Conservation (phyloP, 2,797 vertebrate species). For the Babyrousa celebensis region DNA sequence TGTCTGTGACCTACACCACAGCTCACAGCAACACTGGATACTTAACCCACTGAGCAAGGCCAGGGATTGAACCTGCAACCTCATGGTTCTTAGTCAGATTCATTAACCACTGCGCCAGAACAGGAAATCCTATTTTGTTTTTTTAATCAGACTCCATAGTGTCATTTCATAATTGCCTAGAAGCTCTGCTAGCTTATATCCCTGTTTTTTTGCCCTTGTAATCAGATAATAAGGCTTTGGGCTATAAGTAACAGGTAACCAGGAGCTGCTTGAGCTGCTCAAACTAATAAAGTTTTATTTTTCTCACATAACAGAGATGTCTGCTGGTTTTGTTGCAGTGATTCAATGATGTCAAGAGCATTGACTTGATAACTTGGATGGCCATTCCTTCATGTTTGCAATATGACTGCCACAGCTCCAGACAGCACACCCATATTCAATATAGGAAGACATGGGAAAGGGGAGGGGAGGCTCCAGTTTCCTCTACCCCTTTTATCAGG, state of each 20-base stretch:
- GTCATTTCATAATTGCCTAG: not conserved
- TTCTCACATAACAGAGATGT: not conserved
- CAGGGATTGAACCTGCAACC: too few species aligned
- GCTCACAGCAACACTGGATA: too few species aligned
- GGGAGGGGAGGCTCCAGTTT: not conserved
- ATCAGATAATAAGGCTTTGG: not conserved
- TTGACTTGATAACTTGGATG: not conserved
- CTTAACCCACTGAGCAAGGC: too few species aligned
- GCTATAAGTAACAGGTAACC: not conserved
- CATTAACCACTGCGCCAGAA: too few species aligned
- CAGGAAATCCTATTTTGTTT: not conserved
- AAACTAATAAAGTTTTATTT: conserved; percentile 3
- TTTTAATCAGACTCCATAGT: not conserved
- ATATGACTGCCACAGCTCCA: not conserved
- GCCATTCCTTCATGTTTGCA: not conserved
- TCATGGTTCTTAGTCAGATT: too few species aligned
- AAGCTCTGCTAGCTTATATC: not conserved
- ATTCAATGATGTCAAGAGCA: not conserved
- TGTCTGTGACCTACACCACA: too few species aligned
- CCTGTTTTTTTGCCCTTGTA: not conserved
- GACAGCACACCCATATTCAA: not conserved
- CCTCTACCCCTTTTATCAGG: not conserved
- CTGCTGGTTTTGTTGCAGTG: not conserved
- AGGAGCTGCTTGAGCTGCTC: not conserved
- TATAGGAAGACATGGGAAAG: not conserved